Percentiles rank a stretch among this genome's conserved stretches.
phyloP scores from a whole-genome alignment of 2,113 vertebrate genomes.

The Tetrax tetrax region DNA sequence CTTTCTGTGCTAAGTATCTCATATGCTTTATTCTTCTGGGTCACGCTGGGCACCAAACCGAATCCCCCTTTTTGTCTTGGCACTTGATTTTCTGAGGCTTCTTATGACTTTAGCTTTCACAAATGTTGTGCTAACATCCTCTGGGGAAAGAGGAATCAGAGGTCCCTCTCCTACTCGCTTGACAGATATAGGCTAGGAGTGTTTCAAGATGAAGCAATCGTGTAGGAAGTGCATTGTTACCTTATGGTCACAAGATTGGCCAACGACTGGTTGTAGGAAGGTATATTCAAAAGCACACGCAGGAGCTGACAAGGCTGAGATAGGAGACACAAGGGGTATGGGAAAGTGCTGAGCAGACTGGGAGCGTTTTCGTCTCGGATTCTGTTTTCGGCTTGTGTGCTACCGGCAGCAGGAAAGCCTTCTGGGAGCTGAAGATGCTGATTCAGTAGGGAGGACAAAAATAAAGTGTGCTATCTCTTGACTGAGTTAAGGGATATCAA shows the following conservation, averaged over 20 bases:
- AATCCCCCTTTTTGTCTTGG: neutral
- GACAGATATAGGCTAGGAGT: neutral
- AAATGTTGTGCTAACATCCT: neutral
- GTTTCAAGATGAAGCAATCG: neutral
- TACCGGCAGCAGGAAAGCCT: neutral
- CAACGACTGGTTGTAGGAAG: neutral
- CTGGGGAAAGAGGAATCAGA: neutral
- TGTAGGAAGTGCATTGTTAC: neutral
- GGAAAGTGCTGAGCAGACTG: neutral
- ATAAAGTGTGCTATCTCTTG: neutral
- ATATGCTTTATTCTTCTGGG: neutral
- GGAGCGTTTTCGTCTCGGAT: neutral
- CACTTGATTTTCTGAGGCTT: neutral
- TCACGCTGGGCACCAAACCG: fast-evolving
- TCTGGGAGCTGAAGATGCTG: neutral
- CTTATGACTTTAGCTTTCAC: neutral
- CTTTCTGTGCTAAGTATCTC: neutral
- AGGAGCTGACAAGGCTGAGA: neutral
- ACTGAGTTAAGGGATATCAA: neutral
- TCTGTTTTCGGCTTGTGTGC: fast-evolving
- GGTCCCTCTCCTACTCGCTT: neutral
- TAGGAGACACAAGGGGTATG: neutral
- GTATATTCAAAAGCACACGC: neutral
- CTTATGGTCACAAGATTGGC: neutral
- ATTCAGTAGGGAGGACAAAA: neutral